phyloP scores from a whole-genome alignment of 1,140 invertebrate species.

The Maconellicoccus hirsutus region DNA sequence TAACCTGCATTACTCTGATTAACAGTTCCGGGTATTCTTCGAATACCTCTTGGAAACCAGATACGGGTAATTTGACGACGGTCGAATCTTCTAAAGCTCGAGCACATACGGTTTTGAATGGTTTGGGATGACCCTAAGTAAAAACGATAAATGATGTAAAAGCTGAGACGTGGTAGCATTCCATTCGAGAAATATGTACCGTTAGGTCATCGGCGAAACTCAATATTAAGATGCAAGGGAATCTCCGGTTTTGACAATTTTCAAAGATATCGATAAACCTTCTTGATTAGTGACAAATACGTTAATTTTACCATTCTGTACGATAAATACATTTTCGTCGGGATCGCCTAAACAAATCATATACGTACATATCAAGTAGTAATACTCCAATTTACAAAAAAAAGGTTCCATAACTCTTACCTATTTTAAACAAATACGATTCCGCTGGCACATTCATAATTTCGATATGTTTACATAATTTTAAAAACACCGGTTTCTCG shows the following conservation, averaged over 20 bases:
- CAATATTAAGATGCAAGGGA: conserved; percentile 88
- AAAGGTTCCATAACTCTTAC: conserved; percentile 40
- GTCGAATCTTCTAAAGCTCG: conserved; percentile 78
- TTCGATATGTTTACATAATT: conserved; percentile 88
- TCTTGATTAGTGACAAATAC: conserved; percentile 82
- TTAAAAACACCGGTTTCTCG: conserved; percentile 91
- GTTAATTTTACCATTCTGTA: conserved; percentile 84
- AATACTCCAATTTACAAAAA: too few species aligned
- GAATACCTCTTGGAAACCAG: conserved; percentile 74
- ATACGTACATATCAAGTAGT: too few species aligned
- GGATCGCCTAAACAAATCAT: conserved; percentile 59
- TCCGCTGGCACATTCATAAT: conserved; percentile 71
- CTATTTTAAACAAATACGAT: conserved; percentile 78
- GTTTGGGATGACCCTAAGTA: conserved; percentile 72
- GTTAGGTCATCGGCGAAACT: conserved; percentile 95
- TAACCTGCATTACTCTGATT: conserved; percentile 91
- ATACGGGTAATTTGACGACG: conserved; percentile 81
- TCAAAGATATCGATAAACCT: conserved; percentile 65
- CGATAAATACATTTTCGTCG: conserved; percentile 95
- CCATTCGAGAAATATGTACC: conserved; percentile 39
- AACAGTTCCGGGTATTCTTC: conserved; percentile 87
- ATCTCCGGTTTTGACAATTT: conserved; percentile 85
- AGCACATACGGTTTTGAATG: conserved; percentile 95
- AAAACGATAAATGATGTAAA: conserved; percentile 15
- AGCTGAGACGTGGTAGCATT: neutral